Evolutionary conservation across 2,113 vertebrate genomes (phyloP).

Genomic region (Pterocles burchelli): DNA sequence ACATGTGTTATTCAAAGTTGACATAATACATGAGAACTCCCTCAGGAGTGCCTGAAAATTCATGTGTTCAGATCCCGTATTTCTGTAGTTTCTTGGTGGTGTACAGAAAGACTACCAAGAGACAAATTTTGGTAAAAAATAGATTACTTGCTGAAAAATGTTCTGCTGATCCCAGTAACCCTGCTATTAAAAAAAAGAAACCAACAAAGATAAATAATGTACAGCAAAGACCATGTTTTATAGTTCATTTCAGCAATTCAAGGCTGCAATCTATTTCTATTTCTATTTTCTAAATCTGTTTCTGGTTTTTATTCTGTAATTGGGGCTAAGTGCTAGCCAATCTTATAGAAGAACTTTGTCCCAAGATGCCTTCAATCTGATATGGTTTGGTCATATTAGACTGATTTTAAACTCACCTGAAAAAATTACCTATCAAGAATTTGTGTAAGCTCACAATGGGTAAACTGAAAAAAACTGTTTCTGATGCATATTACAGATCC

Average conservation of each 20-base stretch:
- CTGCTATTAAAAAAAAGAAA: background rate
- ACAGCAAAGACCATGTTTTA: background rate
- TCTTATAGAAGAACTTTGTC: background rate
- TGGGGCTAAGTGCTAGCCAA: background rate
- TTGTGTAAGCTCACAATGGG: background rate
- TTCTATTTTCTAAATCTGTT: background rate
- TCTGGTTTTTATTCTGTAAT: background rate
- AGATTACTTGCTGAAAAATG: background rate
- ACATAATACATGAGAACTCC: background rate
- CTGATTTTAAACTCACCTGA: background rate
- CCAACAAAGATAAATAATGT: background rate
- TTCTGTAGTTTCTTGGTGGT: background rate
- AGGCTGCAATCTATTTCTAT: background rate
- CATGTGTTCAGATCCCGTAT: background rate
- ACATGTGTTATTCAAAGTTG: background rate
- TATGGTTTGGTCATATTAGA: background rate
- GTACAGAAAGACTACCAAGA: background rate
- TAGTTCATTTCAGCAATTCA: background rate
- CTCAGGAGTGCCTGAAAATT: background rate
- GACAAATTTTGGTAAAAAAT: background rate
- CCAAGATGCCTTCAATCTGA: background rate
- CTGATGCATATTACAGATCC: background rate
- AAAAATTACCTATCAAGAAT: background rate
- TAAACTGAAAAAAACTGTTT: background rate
- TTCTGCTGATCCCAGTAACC: background rate